Evolutionary conservation across 2,888 invertebrate genomes (phyloP), one percentile per base, ranked within the genome.

Genomic region (Thecophora atra): DNA sequence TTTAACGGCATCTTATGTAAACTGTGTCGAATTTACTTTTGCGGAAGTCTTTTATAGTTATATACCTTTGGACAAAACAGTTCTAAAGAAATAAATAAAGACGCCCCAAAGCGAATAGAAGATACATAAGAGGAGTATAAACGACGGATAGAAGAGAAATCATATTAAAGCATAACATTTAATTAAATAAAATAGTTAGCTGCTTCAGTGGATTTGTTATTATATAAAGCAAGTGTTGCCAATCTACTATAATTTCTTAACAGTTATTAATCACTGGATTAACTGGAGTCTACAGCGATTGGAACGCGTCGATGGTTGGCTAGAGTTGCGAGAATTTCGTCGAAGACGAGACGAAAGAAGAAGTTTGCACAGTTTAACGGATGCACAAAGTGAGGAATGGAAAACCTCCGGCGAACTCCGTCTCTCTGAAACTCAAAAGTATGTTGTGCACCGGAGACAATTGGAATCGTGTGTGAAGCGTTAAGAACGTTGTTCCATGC

Each of bases 181-280:
- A 47, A 47, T 47, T 47, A 15, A 15, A 47, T 11, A 17, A 47
- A 47, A 47, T 17, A 17, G 47, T 47, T n/a, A 47, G 47, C 47
- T 5, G 47, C 47, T n/a, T 1, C 58, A 13, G 4, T n/a, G 26
- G 60, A 28, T 26, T 56, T 24, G 24, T 13, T 11, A 17, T 64
- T 44, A 26, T 26, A 17, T 47, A 64, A 64, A 19, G 54, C 19
- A 21, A n/a, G 44, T 28, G 21, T 51, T n/a, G 42, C 47, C 8
- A 47, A 28, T 54, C 47, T 51, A 69, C 47, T 69, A 47, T 51
- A 47, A 19, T 69, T 47, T 47, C 19, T 44, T 26, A 60, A 60
- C 69, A 28, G 69, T 69, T 69, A 28, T 44, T 58, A 44, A 60
- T 69, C 44, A 60, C 60, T 28, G 17, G 54, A 19, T 37, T 67